Evolutionary conservation across 2,888 invertebrate species (phyloP).

Genomic region (Atrina japonica): DNA sequence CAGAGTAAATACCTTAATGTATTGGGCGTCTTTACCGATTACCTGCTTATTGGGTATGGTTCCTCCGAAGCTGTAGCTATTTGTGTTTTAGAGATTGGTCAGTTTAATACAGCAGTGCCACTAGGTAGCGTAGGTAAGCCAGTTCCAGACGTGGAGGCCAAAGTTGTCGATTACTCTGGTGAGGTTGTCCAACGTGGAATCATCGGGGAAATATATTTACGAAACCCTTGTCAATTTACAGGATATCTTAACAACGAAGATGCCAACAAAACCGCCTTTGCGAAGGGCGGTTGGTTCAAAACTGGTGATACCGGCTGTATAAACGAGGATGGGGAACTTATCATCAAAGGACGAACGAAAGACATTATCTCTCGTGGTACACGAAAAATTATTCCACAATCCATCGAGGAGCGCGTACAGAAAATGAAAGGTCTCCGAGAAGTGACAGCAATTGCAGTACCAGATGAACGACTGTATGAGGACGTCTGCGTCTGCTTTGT

Average conservation of each 20-base stretch:
- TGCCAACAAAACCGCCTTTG: constrained; percentile 9
- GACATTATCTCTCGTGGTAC: constrained; percentile 33
- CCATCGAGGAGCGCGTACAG: constrained; percentile 18
- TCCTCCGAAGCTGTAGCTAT: constrained; percentile 12
- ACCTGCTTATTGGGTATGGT: constrained; percentile 13
- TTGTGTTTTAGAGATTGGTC: background rate
- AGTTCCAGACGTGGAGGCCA: constrained; percentile 22
- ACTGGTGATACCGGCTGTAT: constrained; percentile 25
- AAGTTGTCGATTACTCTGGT: constrained; percentile 12
- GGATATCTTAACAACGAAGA: constrained; percentile 16
- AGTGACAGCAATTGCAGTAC: constrained; percentile 23
- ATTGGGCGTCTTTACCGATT: constrained; percentile 11
- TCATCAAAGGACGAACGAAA: constrained; percentile 25
- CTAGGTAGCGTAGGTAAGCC: constrained; percentile 21
- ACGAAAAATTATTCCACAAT: constrained; percentile 26
- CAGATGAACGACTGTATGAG: constrained; percentile 30
- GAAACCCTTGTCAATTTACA: constrained; percentile 7
- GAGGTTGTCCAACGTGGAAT: background rate
- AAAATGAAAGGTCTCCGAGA: constrained; percentile 4
- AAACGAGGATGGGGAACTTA: background rate
- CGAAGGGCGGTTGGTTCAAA: constrained; percentile 14
- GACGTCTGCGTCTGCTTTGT: constrained; percentile 32
- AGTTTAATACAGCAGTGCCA: no score
- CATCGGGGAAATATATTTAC: constrained; percentile 10
- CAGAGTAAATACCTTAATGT: background rate